Evolutionary conservation across 2,113 vertebrate species (phyloP), one percentile per base, ranked within the genome.

Genomic region (Syngnathus floridae): DNA sequence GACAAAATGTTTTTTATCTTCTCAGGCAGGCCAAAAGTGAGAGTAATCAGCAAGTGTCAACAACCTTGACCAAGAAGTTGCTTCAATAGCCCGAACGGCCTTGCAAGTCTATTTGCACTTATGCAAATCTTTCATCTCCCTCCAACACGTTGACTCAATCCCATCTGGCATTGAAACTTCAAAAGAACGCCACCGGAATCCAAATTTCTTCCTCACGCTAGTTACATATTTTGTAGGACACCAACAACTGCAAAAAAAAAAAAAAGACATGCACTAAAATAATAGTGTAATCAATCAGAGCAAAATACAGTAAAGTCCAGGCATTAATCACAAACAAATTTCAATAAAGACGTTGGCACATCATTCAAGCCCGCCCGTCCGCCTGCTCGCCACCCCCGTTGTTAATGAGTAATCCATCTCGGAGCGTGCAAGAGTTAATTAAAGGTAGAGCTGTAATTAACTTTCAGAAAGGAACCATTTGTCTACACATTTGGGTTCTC

Each of bases 151-250:
- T 65, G 57, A 70, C 57, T 71, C 72, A 88, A 76, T 69, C 73
- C 58, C 45, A 73, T 70, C 64, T 69, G 63, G 70, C 75, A 73
- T 76, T 55, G 62, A 64, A 76, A 77, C 84, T 84, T 86, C 83
- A 82, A 88, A 85, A 78, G 26, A 76, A 71, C 72, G n/a, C 43
- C 66, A 59, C 0, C 0, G 72, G 66, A 77, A 82, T 38, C 59
- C 77, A 59, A 63, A 74, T 65, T 69, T 65, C 61, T 62, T 75
- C 61, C 13, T 55, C 51, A 56, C 19, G 48, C 41, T 2, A 82
- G 75, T 76, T 76, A 21, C 79, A 83, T 78, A 81, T 84, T 82
- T 84, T 86, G 75, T 82, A 70, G 78, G 79, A 70, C 79, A 78
- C 58, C 17, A 58, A 9, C 21, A 58, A 2, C 8, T 41, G 40